These are phyloP conservation scores for Plodia interpunctella DNA, from an alignment of 1,140 invertebrate species.

Conservation along the genomic window DNA sequence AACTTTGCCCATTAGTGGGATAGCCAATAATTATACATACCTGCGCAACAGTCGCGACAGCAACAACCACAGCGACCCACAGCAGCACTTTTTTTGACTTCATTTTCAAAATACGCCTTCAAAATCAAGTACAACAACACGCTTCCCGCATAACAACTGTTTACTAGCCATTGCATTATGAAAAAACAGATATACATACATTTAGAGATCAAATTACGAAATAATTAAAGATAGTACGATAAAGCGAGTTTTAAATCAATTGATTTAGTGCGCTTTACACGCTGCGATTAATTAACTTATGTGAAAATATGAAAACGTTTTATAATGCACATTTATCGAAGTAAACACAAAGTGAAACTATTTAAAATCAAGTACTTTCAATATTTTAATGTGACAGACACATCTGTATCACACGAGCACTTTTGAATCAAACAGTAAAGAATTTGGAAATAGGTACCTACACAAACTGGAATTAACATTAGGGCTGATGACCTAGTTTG, in stretches of 20 bases:
- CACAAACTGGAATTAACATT: too few relatives aligned
- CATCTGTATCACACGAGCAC: too few relatives aligned
- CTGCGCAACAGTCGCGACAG: slow-evolving; percentile 38
- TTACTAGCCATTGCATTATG: slow-evolving; percentile 44
- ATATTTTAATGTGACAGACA: not conserved
- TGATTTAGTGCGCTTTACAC: not conserved
- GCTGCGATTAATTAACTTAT: not conserved
- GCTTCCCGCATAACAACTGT: slow-evolving; percentile 43
- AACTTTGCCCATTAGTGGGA: too few relatives aligned
- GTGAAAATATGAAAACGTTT: too few relatives aligned
- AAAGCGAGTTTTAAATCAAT: slow-evolving; percentile 12
- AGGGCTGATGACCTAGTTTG: too few relatives aligned
- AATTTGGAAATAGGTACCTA: too few relatives aligned
- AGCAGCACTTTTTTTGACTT: slow-evolving; percentile 39
- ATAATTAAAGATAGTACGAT: not conserved
- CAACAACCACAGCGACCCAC: slow-evolving; percentile 27
- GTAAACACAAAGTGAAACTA: too few relatives aligned
- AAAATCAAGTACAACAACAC: slow-evolving; percentile 44
- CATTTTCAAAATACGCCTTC: slow-evolving; percentile 54
- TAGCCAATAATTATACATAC: slow-evolving; percentile 30
- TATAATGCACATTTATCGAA: too few relatives aligned
- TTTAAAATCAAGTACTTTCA: not conserved
- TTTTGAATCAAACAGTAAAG: too few relatives aligned
- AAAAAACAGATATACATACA: slow-evolving; percentile 1
- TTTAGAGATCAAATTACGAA: not conserved